These are phyloP conservation scores for Drosophila birchii DNA, from an alignment of 2,888 invertebrate genomes.

Conservation along the genomic window DNA sequence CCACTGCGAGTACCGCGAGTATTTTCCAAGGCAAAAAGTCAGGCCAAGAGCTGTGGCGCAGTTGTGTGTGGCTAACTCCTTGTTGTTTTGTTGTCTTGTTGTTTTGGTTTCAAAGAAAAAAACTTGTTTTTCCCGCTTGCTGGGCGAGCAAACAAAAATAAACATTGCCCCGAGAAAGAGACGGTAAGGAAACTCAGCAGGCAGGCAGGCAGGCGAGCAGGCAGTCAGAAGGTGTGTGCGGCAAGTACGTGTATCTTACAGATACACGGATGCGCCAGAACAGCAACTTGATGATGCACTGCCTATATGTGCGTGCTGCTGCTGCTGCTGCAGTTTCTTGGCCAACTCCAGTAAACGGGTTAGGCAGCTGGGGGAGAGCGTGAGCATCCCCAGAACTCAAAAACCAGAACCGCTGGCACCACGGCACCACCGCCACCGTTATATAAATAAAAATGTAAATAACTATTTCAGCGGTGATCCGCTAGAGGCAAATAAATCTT, in stretches of 20 bases:
- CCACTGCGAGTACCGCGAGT: constrained; percentile 20
- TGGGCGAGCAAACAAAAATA: constrained; percentile 65
- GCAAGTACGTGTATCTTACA: constrained; percentile 64
- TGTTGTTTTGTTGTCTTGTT: constrained; percentile 44
- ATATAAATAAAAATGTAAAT: constrained; percentile 58
- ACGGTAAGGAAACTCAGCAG: constrained; percentile 66
- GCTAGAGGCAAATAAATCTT: constrained; percentile 34
- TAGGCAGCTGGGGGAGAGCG: constrained; percentile 56
- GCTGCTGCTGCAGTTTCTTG: constrained; percentile 43
- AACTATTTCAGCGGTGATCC: constrained; percentile 45
- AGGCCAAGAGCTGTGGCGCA: constrained; percentile 53
- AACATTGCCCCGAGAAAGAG: constrained; percentile 58
- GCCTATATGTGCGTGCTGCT: constrained; percentile 57
- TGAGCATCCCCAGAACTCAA: constrained; percentile 32
- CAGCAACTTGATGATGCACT: constrained; percentile 70
- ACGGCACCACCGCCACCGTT: constrained; percentile 32
- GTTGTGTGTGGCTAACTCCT: constrained; percentile 50
- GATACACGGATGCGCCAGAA: constrained; percentile 62
- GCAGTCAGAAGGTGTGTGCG: constrained; percentile 45
- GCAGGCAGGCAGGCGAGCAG: constrained; percentile 7
- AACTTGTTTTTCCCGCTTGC: constrained; percentile 77
- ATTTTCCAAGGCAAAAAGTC: constrained; percentile 35
- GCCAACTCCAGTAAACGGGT: constrained; percentile 74
- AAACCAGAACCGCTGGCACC: constrained; percentile 33
- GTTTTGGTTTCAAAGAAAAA: constrained; percentile 55